Evolutionary conservation across 2,797 vertebrate species (phyloP).

Genomic region (Micromesistius poutassou): DNA sequence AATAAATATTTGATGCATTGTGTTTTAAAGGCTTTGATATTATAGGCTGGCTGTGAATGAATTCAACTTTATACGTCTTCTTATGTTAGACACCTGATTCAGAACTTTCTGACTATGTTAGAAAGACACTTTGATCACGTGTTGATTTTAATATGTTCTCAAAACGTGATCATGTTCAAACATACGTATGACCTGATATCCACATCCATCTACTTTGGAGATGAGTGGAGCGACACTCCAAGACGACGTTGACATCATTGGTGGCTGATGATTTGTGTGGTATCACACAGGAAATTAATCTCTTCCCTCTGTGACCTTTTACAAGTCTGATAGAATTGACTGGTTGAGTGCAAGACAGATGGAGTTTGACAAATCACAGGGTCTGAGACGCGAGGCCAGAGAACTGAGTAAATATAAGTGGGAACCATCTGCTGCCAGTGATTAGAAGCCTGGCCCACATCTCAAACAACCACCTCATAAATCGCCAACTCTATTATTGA

Average conservation of each 20-base stretch:
- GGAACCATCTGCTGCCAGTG: background rate
- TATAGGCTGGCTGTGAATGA: background rate
- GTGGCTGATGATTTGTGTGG: no score
- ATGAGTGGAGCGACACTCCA: no score
- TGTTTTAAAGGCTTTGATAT: background rate
- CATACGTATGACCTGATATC: background rate
- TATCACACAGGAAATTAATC: constrained; percentile 7
- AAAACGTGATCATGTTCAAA: background rate
- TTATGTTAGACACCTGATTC: no score
- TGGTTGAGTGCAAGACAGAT: constrained; percentile 21
- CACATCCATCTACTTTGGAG: background rate
- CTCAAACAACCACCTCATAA: constrained; percentile 19
- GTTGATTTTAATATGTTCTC: background rate
- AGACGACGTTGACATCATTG: no score
- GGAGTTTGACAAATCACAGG: constrained; percentile 7
- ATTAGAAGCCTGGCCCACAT: background rate
- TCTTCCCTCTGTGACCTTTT: constrained; percentile 30
- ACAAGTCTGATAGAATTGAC: constrained; percentile 21
- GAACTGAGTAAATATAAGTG: background rate
- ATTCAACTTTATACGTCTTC: background rate
- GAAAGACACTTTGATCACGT: background rate
- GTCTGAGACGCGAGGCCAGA: constrained; percentile 1
- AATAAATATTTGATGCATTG: background rate
- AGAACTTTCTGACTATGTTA: background rate
- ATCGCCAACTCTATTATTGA: constrained; percentile 30